Base-by-base conservation (phyloP, 2,113 vertebrate species). In the Bubo blakistoni region DNA sequence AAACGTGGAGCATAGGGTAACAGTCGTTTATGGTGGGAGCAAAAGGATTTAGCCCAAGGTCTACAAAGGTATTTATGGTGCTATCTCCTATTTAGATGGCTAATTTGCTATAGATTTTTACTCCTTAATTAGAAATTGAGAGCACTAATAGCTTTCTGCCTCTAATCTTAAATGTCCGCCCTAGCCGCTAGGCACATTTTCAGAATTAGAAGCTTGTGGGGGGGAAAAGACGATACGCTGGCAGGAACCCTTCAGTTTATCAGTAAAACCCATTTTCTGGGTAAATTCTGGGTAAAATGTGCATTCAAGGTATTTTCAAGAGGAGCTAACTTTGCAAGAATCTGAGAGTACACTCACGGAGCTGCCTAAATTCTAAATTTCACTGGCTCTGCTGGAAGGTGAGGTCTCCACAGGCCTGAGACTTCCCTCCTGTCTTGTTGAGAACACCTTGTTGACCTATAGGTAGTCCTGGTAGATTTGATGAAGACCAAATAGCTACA, bases 21-120 rank as follows among this genome's bases (percentile, higher is more conserved):
- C 21, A 70, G 87, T 90, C 42, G 0, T 89, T 92, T 93, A 54
- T 2, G 2, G 58, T 44, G 42, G 71, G 62, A 97, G 58, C 49
- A 88, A 93, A 94, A 94, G 67, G 62, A 92, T 94, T 96, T 94
- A 95, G 94, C 62, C 79, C 79, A 94, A 77, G 84, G 67, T 80
- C 93, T 94, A 77, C 87, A 92, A 65, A 94, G 62, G 90, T 92
- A 92, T 94, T 96, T 95, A 88, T 83, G 59, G 52, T 77, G 19
- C 42, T 88, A 82, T 93, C 78, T 95, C 70, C 90, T 94, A 77
- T 87, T 96, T 88, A 94, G 79, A 73, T 85, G 71, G 92, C 87
- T 95, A 92, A 95, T 96, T 92, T 96, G 87, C 85, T 95, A 93
- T 96, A 94, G 93, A 96, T 93, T 95, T 96, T 96, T 96, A 70